Base-by-base conservation (phyloP, 2,113 vertebrate genomes). In the Callorhinus ursinus region DNA sequence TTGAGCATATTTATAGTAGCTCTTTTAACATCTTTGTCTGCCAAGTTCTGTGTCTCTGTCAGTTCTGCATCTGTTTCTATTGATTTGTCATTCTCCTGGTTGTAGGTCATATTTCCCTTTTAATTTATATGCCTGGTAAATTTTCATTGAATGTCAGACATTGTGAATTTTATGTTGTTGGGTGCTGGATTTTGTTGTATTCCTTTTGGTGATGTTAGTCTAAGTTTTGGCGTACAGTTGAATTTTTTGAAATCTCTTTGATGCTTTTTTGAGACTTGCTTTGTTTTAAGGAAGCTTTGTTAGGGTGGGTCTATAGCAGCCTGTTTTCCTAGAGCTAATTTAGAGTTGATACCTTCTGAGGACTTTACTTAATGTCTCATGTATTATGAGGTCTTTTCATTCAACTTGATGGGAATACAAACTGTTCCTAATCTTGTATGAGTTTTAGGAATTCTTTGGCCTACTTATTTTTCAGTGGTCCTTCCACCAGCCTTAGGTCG, bases 241-340 rank as follows among this genome's bases (percentile, higher is more conserved):
- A 33, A 51, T 59, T 36, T 88, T 91, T 93, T 91, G 33, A 83
- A 65, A 53, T 90, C 33, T 86, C 21, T 88, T 71, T 87, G 49
- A 77, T 74, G 18, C 36, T 65, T 61, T 87, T 92, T 85, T 92
- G 57, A 94, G 61, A 72, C 18, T 46, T 51, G 7, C 28, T 71
- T 90, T 81, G 55, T 93, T 95, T 93, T 93, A 11, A 86, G 85
- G 67, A 97, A 88, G 49, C 33, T 84, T 91, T 84, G 55, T 49
- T 93, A 90, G 46, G 1, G 9, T 90, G 31, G 13, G 61, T 93
- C 5, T n/a, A 72, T 24, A 46, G 46, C 33, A 79, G 31, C 71
- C 36, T 90, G 86, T 84, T n/a, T 74, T 67, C 33, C 88, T 69
- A 55, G n/a, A 88, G 59, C 55, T 91, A 57, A 80, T 84, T 93